Conservation (phyloP, 2,888 invertebrate species). For the Sphinx pinastri region DNA sequence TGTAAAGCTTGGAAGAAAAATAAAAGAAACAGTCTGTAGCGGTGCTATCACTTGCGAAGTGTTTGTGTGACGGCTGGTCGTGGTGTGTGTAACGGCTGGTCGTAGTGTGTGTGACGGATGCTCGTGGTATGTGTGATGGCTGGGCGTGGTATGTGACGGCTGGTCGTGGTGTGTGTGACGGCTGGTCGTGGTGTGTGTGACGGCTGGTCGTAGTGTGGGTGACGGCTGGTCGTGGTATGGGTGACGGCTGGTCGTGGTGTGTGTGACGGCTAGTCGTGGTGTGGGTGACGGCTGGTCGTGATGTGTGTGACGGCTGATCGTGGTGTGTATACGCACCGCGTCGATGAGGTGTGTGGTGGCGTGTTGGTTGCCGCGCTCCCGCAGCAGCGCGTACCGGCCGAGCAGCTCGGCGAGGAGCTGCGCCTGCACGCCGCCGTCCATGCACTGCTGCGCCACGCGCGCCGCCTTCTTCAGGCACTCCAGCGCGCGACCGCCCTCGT, state of each 20-base stretch:
- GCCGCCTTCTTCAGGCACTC: constrained; percentile 98
- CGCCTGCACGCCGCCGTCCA: constrained; percentile 98
- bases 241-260: background rate
- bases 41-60: no score
- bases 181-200: no score
- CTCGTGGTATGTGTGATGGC: no score
- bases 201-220: no score
- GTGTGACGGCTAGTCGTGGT: background rate
- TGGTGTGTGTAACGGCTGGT: no score
- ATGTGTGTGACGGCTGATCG: background rate
- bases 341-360: constrained; percentile 83
- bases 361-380: constrained; percentile 91
- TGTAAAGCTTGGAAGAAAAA: no score
- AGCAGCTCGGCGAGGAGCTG: constrained; percentile 97
- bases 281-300: background rate
- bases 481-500: constrained; percentile 94
- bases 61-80: no score
- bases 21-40: no score
- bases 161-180: no score
- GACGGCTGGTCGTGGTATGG: no score
- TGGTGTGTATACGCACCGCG: constrained; percentile 65
- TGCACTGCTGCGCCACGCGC: constrained; percentile 97
- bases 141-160: no score
- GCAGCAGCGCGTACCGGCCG: constrained; percentile 96
- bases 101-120: no score